Conservation (phyloP, 2,113 vertebrate genomes). For the Laterallus jamaicensis region DNA sequence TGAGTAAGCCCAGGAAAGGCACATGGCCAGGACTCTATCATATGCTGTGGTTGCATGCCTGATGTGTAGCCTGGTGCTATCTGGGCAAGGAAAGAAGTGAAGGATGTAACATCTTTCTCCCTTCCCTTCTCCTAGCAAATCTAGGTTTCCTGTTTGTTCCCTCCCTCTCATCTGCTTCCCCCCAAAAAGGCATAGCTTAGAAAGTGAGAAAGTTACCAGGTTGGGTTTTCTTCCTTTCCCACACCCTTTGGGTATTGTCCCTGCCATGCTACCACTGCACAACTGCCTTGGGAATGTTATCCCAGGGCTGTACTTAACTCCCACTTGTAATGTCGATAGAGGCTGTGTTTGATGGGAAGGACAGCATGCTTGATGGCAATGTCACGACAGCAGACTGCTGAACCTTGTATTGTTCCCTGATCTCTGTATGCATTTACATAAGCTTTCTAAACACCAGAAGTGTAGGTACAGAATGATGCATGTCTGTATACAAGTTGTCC, state of each 20-base stretch:
- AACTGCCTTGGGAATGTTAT: background rate
- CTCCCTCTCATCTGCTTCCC: background rate
- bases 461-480: background rate
- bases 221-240: background rate
- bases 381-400: background rate
- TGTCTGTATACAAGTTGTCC: background rate
- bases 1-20: background rate
- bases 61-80: background rate
- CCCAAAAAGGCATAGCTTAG: background rate
- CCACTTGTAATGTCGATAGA: background rate
- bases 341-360: background rate
- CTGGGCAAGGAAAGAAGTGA: background rate
- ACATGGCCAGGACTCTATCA: background rate
- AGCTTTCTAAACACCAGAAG: background rate
- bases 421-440: background rate
- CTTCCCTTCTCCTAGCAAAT: background rate
- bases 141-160: background rate
- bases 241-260: background rate
- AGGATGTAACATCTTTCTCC: background rate
- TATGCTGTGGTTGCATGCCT: background rate
- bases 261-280: background rate
- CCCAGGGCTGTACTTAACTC: background rate
- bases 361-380: background rate
- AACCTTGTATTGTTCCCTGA: background rate
- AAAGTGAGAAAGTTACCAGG: background rate